Evolutionary conservation across 30 jellyfish, hydroid and myxozoan species (phyloP).

Genomic region (Morbakka virulenta): DNA sequence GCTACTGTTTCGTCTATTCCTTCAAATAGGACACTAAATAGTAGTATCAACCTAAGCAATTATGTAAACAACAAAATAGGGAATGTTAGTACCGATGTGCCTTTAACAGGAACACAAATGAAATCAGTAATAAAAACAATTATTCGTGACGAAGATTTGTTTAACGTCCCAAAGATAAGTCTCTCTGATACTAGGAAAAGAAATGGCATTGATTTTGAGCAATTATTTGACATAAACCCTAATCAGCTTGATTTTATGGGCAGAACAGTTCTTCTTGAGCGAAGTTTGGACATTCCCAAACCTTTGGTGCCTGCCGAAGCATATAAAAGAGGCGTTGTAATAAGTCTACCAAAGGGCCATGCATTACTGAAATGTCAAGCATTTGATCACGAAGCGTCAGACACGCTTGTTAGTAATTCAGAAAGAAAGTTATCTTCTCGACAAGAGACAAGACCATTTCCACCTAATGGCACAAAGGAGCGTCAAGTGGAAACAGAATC

Average conservation of each 20-base stretch:
- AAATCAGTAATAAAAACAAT: not conserved
- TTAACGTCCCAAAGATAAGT: too few relatives aligned
- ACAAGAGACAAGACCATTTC: not conserved
- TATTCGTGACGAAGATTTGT: not conserved
- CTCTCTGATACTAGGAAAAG: not conserved
- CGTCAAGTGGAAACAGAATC: not conserved
- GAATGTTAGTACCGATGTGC: not conserved
- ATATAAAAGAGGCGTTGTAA: constrained; percentile 86
- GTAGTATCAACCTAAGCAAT: not conserved
- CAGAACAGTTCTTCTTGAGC: constrained; percentile 32
- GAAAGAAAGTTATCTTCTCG: not conserved
- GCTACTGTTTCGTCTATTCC: too few relatives aligned
- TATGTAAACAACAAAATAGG: too few relatives aligned
- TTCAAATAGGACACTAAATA: too few relatives aligned
- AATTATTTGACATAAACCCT: not conserved
- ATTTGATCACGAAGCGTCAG: not conserved
- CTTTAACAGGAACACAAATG: not conserved
- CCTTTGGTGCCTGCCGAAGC: constrained; percentile 83
- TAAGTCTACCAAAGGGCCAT: constrained; percentile 95
- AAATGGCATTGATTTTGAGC: not conserved
- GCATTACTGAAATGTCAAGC: constrained; percentile 90
- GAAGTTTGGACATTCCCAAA: constrained; percentile 62
- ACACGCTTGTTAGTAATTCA: not conserved
- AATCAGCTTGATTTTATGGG: not conserved
- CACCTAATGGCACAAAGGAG: not conserved